A percentile compares a stretch with the other conserved stretches of the same genome.
These are phyloP conservation scores for Geococcyx californianus DNA, from an alignment of 2,113 vertebrate genomes.

Conservation along the genomic window DNA sequence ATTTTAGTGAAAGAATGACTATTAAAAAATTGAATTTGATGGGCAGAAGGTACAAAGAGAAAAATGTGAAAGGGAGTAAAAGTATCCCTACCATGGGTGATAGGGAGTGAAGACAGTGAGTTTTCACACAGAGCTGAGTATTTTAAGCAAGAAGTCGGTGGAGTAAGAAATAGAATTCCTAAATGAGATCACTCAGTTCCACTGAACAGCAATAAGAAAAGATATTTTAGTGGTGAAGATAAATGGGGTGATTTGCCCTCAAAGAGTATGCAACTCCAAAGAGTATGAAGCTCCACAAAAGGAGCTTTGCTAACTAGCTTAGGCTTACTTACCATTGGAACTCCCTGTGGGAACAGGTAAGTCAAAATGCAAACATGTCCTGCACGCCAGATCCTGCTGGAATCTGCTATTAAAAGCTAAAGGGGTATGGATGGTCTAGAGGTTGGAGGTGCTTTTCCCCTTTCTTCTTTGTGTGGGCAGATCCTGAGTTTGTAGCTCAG, in stretches of 20 bases:
- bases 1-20: not conserved
- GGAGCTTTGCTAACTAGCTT: not conserved
- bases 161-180: constrained; percentile 69
- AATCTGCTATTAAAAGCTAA: not conserved
- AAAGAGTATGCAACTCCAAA: not conserved
- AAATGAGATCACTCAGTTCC: constrained; percentile 56
- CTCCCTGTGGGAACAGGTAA: not conserved
- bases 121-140: constrained; percentile 61
- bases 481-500: not conserved
- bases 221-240: constrained; percentile 12
- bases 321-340: not conserved
- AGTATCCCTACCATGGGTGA: constrained; percentile 14
- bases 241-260: constrained; percentile 3
- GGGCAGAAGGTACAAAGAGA: constrained; percentile 38
- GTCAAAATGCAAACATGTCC: not conserved
- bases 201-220: constrained; percentile 19
- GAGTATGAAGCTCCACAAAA: not conserved
- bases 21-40: constrained; percentile 1
- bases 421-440: not conserved
- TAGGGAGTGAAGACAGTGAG: constrained; percentile 37
- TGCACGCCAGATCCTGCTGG: not conserved
- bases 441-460: not conserved
- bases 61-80: constrained; percentile 35
- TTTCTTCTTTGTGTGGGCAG: not conserved
- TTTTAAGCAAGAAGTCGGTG: constrained; percentile 69